Percentiles rank a stretch among this genome's conserved stretches.
Conservation (phyloP, 2,797 vertebrate species). For the Todus mexicanus region DNA sequence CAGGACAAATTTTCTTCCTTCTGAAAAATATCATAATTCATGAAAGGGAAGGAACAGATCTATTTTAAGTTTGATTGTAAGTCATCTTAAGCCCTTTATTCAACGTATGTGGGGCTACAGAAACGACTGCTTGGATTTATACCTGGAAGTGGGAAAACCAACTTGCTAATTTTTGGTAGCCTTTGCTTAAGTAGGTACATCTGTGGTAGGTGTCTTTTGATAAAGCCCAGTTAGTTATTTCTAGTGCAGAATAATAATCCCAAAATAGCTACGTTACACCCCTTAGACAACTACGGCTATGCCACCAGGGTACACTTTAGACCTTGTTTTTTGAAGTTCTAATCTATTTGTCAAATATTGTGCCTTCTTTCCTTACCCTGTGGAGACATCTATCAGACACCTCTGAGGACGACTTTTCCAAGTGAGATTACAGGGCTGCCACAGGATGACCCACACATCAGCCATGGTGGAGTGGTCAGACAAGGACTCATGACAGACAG, state of each 20-base stretch:
- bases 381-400: neutral
- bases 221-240: neutral
- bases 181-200: neutral
- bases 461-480: neutral
- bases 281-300: neutral
- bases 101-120: neutral
- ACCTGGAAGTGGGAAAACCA: neutral
- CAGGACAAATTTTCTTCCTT: neutral
- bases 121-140: neutral
- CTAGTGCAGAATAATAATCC: neutral
- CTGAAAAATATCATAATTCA: neutral
- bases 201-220: neutral
- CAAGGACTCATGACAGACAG: neutral
- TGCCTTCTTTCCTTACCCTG: neutral
- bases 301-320: neutral
- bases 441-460: neutral
- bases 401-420: neutral
- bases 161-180: neutral
- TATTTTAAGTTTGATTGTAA: neutral
- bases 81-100: neutral
- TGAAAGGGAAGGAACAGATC: neutral
- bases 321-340: neutral
- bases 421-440: neutral
- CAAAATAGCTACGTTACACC: neutral
- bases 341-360: neutral